Base-by-base conservation (phyloP, 1,140 invertebrate species). In the Tetragnatha versicolor region DNA sequence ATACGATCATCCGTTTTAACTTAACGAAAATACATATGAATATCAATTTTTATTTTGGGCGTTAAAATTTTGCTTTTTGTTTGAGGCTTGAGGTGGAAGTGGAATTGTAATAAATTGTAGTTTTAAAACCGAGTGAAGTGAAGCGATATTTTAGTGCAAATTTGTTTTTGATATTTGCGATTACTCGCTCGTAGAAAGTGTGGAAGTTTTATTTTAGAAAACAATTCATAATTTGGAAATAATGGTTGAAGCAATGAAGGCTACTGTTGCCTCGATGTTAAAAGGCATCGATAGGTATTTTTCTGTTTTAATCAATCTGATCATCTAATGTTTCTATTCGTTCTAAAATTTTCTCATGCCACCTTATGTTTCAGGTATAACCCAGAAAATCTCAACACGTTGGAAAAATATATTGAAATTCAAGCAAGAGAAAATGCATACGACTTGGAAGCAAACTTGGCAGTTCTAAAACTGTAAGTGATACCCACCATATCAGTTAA, bases 371-470 rank as follows among this genome's bases (percentile, higher is more conserved):
- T 51, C 83, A 95, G 94, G 80, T 98, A 98, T 85, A 98, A 98
- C 87, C 96, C 96, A 55, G 93, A 96, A 70, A 97, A 98, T 88
- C 87, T 98, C 20, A 88, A 90, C 66, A 93, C 92, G 17, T 87
- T 99, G 69, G 95, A 98, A 85, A 89, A 92, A 80, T 98, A 98
- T 87, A 94, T 98, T 7, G 92, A 96, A 84, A 91, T 95, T 82
- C 96, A 98, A 86, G 93, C 93, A 0, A 89, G 90, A 80, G 96
- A 98, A 85, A 98, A 98, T 86, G 91, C 92, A 2, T 98, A 99
- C 83, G 96, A 98, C 85, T 87, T 98, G 81, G 97, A 98, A 87
- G 96, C 96, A 1, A 98, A 98, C 86, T 87, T 98, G 55, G 95
- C 96, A 39, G 93, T 98, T 22, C 82, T 89, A 14, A 90, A 89